A percentile compares a stretch with the other conserved stretches of the same genome.
Conservation (phyloP, 2,113 vertebrate species). For the Salminus brasiliensis region DNA sequence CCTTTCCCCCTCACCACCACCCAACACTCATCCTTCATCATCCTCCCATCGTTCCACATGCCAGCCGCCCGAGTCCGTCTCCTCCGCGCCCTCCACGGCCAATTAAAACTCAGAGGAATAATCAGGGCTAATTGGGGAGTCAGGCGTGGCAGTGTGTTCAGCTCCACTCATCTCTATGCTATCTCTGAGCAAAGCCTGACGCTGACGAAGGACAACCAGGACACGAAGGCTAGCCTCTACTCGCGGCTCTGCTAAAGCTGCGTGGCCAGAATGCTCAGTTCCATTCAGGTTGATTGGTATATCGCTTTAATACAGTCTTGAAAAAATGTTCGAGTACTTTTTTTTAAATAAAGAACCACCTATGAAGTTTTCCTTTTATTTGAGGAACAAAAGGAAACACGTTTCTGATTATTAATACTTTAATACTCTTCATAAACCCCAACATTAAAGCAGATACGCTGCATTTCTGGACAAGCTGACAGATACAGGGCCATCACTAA, state of each 20-base stretch:
- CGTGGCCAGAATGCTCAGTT: not conserved
- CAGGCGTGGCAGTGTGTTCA: slow-evolving; percentile 18
- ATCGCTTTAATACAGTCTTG: too few relatives aligned
- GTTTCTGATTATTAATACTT: too few relatives aligned
- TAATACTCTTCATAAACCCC: too few relatives aligned
- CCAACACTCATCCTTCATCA: slow-evolving; percentile 21
- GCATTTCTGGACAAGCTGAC: too few relatives aligned
- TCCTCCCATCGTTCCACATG: slow-evolving; percentile 21
- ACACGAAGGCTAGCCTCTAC: not conserved
- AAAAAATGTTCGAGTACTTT: too few relatives aligned
- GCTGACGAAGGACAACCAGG: not conserved
- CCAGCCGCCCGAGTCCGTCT: slow-evolving; percentile 24
- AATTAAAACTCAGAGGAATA: slow-evolving; percentile 47
- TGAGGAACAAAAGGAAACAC: too few relatives aligned
- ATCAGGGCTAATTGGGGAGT: slow-evolving; percentile 45
- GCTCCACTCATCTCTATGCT: not conserved
- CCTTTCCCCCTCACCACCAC: not conserved
- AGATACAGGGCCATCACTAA: too few relatives aligned
- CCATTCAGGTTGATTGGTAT: not conserved
- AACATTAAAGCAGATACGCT: too few relatives aligned
- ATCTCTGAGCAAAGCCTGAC: not conserved
- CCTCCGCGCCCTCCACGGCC: slow-evolving; percentile 13
- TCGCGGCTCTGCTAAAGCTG: not conserved
- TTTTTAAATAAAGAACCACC: too few relatives aligned
- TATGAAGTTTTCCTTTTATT: too few relatives aligned